Evolutionary conservation across 2,113 vertebrate species (phyloP).

Genomic region (Chrysemys picta): DNA sequence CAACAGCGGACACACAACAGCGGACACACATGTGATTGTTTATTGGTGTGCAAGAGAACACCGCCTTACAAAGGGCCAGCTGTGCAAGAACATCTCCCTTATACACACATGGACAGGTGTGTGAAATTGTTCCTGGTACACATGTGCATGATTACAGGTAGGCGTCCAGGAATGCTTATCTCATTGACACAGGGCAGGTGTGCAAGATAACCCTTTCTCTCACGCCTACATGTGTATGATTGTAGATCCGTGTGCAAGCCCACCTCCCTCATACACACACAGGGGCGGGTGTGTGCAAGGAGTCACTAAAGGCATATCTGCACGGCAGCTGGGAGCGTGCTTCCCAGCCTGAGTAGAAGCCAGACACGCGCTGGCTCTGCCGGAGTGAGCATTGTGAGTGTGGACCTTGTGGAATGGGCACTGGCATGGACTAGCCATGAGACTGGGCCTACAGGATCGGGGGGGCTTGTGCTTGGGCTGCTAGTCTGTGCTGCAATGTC

Average conservation of each 20-base stretch:
- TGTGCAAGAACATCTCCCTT: neutral
- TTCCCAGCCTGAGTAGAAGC: neutral
- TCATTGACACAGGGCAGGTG: neutral
- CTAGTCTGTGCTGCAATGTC: neutral
- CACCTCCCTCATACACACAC: neutral
- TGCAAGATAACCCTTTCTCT: slow-evolving; percentile 33
- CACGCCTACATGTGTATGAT: neutral
- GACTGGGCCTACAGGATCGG: neutral
- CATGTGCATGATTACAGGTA: slow-evolving; percentile 31
- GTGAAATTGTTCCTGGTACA: slow-evolving; percentile 38
- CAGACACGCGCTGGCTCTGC: neutral
- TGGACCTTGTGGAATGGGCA: neutral
- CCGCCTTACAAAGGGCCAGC: neutral
- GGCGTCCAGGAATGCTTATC: slow-evolving; percentile 35
- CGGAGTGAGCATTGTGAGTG: no score
- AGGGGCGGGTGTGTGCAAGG: neutral
- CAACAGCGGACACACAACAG: neutral
- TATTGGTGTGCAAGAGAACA: neutral
- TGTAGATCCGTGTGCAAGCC: slow-evolving; percentile 5
- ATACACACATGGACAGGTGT: neutral
- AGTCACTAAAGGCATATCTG: neutral
- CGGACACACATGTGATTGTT: neutral
- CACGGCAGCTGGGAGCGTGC: neutral
- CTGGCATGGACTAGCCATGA: neutral
- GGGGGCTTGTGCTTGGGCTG: neutral